These are phyloP conservation scores for Cichlasoma orientale DNA, from an alignment of 2,797 vertebrate species.

Conservation along the genomic window DNA sequence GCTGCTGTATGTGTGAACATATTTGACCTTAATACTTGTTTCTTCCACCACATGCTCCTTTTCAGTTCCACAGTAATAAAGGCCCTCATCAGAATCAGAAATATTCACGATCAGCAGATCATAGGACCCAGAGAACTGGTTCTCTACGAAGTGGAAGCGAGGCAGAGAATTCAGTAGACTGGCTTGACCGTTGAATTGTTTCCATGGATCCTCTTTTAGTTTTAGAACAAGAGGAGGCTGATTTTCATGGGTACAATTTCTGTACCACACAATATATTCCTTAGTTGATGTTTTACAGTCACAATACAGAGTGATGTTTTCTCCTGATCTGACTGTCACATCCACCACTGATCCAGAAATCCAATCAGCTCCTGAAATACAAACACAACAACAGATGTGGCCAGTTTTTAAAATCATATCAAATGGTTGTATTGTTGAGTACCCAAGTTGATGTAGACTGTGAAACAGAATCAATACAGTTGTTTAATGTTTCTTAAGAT, in stretches of 20 bases:
- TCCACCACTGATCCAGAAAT: constrained; percentile 10
- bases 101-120: neutral
- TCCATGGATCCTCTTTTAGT: neutral
- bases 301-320: constrained; percentile 39
- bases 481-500: neutral
- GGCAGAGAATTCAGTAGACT: neutral
- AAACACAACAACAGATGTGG: neutral
- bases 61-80: neutral
- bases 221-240: constrained; percentile 30
- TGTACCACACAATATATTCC: constrained; percentile 30
- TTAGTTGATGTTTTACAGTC: constrained; percentile 2
- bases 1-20: neutral
- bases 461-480: neutral
- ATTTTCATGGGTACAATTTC: constrained; percentile 48
- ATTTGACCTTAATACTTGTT: neutral
- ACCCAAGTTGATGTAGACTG: neutral
- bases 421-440: neutral
- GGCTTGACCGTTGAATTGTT: neutral
- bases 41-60: too few relatives aligned
- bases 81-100: neutral
- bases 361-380: constrained; percentile 19
- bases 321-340: constrained; percentile 11
- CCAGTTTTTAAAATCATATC: neutral
- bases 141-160: constrained; percentile 16
- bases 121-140: neutral